Conservation (phyloP, 2,888 invertebrate genomes). For the Rotaria sp. region DNA sequence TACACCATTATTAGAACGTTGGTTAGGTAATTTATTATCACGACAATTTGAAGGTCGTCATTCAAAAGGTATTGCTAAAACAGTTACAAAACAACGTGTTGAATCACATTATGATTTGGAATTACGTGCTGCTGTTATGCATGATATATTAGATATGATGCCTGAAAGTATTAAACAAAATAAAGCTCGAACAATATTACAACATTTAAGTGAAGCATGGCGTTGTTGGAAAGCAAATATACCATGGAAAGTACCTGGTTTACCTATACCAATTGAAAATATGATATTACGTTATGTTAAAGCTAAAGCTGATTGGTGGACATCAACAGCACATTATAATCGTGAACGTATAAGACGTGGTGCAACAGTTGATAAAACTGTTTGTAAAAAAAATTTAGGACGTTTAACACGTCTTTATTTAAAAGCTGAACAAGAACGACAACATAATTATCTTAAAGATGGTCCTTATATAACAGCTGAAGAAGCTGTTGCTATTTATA, state of each 20-base stretch:
- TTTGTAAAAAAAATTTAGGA: constrained; percentile 97
- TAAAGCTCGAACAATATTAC: constrained; percentile 94
- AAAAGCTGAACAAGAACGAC: constrained; percentile 93
- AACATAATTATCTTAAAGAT: constrained; percentile 98
- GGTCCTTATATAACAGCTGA: constrained; percentile 98
- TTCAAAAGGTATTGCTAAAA: constrained; percentile 98
- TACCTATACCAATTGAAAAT: constrained; percentile 97
- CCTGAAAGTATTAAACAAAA: constrained; percentile 99
- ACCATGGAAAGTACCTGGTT: constrained; percentile 98
- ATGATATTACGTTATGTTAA: constrained; percentile 99
- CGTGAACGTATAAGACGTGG: constrained; percentile 93
- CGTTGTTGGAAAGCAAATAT: constrained; percentile 99
- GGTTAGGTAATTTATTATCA: constrained; percentile 95
- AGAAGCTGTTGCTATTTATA: constrained; percentile 98
- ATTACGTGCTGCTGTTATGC: constrained; percentile 81
- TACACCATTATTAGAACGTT: constrained; percentile 82
- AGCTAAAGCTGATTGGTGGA: constrained; percentile 99
- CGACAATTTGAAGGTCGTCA: constrained; percentile 98
- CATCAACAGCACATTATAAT: constrained; percentile 98
- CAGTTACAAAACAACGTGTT: constrained; percentile 88
- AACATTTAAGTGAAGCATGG: constrained; percentile 98
- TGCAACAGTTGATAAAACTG: constrained; percentile 97
- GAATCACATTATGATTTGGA: constrained; percentile 99
- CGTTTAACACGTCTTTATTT: constrained; percentile 89
- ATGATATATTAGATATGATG: constrained; percentile 99